These are phyloP conservation scores for Hippocampus mohnikei DNA, from an alignment of 2,113 vertebrate species.

Conservation along the genomic window DNA sequence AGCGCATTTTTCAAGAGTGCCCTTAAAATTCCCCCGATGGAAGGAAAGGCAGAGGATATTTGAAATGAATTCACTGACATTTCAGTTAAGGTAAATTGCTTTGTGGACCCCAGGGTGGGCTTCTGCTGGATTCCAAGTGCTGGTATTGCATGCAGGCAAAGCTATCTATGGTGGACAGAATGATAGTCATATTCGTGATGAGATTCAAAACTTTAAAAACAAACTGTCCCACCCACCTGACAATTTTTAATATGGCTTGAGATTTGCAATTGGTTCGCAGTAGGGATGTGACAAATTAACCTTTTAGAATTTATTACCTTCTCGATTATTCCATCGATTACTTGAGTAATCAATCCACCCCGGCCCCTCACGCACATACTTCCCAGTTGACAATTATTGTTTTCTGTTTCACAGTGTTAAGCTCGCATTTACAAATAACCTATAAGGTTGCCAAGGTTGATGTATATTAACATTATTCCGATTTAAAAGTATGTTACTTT, in stretches of 20 bases:
- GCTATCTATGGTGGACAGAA: slow-evolving; percentile 25
- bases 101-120: slow-evolving; percentile 13
- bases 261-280: background rate
- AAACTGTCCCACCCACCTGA: background rate
- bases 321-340: too few species aligned
- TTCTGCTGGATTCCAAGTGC: slow-evolving; percentile 22
- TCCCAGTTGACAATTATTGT: too few species aligned
- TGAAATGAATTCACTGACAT: slow-evolving; percentile 30
- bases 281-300: too few species aligned
- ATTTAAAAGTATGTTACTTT: too few species aligned
- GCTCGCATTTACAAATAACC: too few species aligned
- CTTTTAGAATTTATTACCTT: too few species aligned
- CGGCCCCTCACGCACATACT: too few species aligned
- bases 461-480: too few species aligned
- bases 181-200: slow-evolving; percentile 27
- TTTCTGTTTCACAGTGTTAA: too few species aligned
- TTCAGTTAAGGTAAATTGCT: slow-evolving; percentile 24
- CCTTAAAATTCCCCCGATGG: slow-evolving; percentile 1
- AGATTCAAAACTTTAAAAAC: background rate
- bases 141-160: slow-evolving; percentile 32
- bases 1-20: background rate
- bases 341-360: too few species aligned
- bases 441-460: too few species aligned
- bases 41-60: slow-evolving; percentile 17
- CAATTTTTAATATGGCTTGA: background rate